phyloP scores from a whole-genome alignment of 2,113 vertebrate genomes.

The Ochotona princeps region DNA sequence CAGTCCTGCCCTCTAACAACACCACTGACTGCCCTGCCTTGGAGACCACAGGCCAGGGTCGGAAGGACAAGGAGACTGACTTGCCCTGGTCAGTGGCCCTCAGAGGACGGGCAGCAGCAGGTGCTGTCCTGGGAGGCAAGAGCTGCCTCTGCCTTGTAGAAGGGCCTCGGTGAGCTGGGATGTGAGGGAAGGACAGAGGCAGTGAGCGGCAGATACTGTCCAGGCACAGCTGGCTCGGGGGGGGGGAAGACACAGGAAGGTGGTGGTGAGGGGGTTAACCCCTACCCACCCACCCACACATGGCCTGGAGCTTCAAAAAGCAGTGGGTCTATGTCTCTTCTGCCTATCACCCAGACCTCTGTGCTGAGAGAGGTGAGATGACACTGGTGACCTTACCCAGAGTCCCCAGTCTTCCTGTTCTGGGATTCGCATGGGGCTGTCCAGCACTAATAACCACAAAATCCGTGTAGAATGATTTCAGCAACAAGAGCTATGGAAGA shows the following conservation, averaged over 20 bases:
- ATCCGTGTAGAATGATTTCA: not conserved
- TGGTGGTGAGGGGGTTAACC: not conserved
- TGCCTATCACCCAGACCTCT: accelerated
- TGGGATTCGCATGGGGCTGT: not conserved
- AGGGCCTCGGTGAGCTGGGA: too few species aligned
- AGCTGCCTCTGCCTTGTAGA: not conserved
- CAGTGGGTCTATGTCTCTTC: not conserved
- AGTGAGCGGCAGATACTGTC: not conserved
- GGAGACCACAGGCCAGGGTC: not conserved
- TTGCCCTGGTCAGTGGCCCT: accelerated
- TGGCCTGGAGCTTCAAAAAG: not conserved
- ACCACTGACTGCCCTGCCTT: not conserved
- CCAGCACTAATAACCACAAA: not conserved
- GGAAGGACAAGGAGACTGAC: not conserved
- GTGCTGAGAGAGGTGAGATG: not conserved
- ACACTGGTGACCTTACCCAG: not conserved
- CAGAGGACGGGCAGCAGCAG: not conserved
- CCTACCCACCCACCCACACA: too few species aligned
- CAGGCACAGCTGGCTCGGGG: not conserved
- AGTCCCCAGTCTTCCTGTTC: not conserved
- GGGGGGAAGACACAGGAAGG: not conserved
- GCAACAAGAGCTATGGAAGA: not conserved
- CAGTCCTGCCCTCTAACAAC: not conserved
- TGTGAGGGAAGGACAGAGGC: not conserved
- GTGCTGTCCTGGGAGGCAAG: not conserved